Base-by-base conservation (phyloP, 2,113 vertebrate genomes). In the Sander vitreus region DNA sequence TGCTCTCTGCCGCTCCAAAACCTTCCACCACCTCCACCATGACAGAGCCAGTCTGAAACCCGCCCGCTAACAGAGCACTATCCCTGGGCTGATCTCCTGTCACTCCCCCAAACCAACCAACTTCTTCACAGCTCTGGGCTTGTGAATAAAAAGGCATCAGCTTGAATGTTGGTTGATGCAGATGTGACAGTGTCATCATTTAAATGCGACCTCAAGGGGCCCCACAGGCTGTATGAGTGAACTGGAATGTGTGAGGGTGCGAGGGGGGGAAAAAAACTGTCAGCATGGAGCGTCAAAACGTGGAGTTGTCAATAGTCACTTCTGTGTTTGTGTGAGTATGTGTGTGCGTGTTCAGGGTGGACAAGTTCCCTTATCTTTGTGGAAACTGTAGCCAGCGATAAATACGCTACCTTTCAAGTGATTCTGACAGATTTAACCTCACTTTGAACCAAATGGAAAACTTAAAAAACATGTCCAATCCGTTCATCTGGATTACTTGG, bases 181-280 rank as follows among this genome's bases (percentile, higher is more conserved):
- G 60, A 76, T 60, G 83, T 84, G 77, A 89, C 87, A 82, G 69
- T 12, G 27, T 75, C 65, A 77, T 88, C 67, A 63, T 88, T 59
- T 85, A 65, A 83, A 87, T 84, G 68, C 39, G 64, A 85, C 86
- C 65, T 45, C 0, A 5, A 74, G 84, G 74, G 57, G 39, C 36
- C 66, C 25, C 15, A 25, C 53, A 27, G 33, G 64, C 53, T 62
- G 36, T 45, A 18, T 5, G 36, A 78, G 39, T 51, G 58, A 75
- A 54, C 13, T 4, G 0, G 54, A 33, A 64, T 47, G 71, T 64
- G 59, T 43, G 47, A 55, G 60, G 45, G 43, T 25, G 33, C 7
- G 10, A 57, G 67, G 14, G 48, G 14, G 48, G 67, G 62, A 39
- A 36, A 30, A 68, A 73, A 85, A 43, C 72, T 80, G 79, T 71